A percentile compares a stretch with the other conserved stretches of the same genome.
Conservation (phyloP, 1,140 invertebrate genomes). For the Lethocerus indicus region DNA sequence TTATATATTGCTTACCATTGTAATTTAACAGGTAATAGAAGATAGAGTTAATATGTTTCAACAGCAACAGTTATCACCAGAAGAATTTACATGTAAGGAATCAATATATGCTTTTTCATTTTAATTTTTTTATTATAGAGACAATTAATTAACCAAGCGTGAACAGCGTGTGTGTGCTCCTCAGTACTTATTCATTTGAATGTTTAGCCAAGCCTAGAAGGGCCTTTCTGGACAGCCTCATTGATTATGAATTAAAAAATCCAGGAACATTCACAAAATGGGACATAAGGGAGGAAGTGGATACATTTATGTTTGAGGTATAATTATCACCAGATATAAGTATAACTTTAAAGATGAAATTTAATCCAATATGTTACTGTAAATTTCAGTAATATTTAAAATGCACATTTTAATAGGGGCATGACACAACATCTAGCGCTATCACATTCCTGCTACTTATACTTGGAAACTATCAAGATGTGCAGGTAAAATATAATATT, state of each 20-base stretch:
- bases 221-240: slow-evolving; percentile 43
- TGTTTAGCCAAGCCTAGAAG: slow-evolving; percentile 25
- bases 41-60: slow-evolving; percentile 12
- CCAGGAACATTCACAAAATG: slow-evolving; percentile 22
- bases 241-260: slow-evolving; percentile 27
- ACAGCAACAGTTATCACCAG: slow-evolving; percentile 3
- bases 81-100: neutral
- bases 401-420: too few relatives aligned
- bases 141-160: neutral
- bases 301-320: slow-evolving; percentile 44
- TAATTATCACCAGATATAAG: too few relatives aligned
- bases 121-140: too few relatives aligned
- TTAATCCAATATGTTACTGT: too few relatives aligned
- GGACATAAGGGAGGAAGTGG: slow-evolving; percentile 38
- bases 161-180: neutral
- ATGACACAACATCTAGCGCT: slow-evolving; percentile 71
- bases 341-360: too few relatives aligned
- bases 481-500: too few relatives aligned
- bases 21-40: slow-evolving; percentile 15
- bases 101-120: neutral
- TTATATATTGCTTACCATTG: too few relatives aligned
- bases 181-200: neutral
- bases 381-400: too few relatives aligned
- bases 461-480: slow-evolving; percentile 29
- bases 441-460: slow-evolving; percentile 37